These are phyloP conservation scores for Andricus quercusramuli DNA, from an alignment of 2,888 invertebrate genomes.

Conservation along the genomic window DNA sequence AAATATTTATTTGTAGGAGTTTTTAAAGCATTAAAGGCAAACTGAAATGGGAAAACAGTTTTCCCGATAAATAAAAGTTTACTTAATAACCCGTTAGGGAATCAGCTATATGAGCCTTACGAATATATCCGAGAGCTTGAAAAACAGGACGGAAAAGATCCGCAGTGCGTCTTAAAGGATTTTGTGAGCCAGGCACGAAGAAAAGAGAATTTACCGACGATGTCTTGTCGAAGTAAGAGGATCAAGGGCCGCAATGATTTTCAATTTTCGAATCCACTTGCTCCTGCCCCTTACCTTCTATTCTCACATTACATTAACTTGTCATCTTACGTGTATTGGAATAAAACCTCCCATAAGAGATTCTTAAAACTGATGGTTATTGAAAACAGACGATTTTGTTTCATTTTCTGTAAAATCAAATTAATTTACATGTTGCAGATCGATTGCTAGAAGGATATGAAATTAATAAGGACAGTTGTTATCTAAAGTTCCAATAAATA, in stretches of 20 bases:
- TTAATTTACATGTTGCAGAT: not conserved
- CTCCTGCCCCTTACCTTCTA: slow-evolving; percentile 63
- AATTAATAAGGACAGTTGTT: too few relatives aligned
- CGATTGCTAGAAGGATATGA: too few relatives aligned
- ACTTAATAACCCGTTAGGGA: slow-evolving; percentile 55
- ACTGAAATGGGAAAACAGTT: slow-evolving; percentile 17
- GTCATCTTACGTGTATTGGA: slow-evolving; percentile 50
- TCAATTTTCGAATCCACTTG: slow-evolving; percentile 75
- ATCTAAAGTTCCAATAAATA: too few relatives aligned
- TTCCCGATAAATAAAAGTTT: slow-evolving; percentile 13
- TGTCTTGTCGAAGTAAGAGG: slow-evolving; percentile 73
- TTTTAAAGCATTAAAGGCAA: not conserved
- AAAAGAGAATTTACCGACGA: slow-evolving; percentile 71
- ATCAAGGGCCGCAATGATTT: slow-evolving; percentile 75
- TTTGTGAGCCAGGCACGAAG: slow-evolving; percentile 51
- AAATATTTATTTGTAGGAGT: too few relatives aligned
- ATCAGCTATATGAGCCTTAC: slow-evolving; percentile 51
- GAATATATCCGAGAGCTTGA: slow-evolving; percentile 51
- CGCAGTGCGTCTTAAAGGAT: slow-evolving; percentile 69
- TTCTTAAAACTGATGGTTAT: slow-evolving; percentile 31
- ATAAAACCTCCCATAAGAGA: slow-evolving; percentile 48
- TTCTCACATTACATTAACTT: slow-evolving; percentile 61
- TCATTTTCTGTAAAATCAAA: not conserved
- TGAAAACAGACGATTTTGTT: not conserved
- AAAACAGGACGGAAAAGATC: slow-evolving; percentile 60